Evolutionary conservation across 2,113 vertebrate species (phyloP), one percentile per base, ranked within the genome.

Genomic region (Cyphomyrus plagiostoma): DNA sequence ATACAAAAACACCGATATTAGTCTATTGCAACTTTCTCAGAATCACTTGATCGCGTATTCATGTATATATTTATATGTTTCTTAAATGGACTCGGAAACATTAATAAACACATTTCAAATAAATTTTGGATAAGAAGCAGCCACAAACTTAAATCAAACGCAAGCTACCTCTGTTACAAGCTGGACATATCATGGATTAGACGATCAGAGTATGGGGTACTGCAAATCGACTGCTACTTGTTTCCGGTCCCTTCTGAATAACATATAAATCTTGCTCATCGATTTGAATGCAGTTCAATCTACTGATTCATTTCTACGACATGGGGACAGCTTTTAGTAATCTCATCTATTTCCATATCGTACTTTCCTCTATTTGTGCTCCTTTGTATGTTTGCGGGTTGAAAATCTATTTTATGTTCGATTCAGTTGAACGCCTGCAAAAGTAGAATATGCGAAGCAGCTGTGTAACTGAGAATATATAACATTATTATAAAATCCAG

Each of bases 171-270:
- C 17, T 48, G 23, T 80, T 87, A 87, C 19, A 87, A 77, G n/a
- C 62, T 11, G n/a, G 48, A 17, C 17, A 74, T 19, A 52, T 23
- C 48, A 21, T 49, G 84, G 45, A 87, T 87, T 87, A 87, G 45
- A 90, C 30, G 30, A 87, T 80, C 85, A 56, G 85, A 87, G 87
- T 77, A 80, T 62, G 89, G 26, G 62, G 80, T 53, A 53, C 87
- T 87, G 89, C 30, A 86, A 39, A 89, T 52, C 89, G 87, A 45
- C 46, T 80, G 13, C 2, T 80, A 19, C 10, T 80, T 87, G 66
- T 89, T 39, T 42, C 84, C 17, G 89, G 45, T 30, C 86, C 77
- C 66, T 49, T 80, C 49, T 50, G 66, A 88, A 90, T 80, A 88
- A 56, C 62, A 80, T 35, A 53, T 77, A 90, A 82, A 86, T 46